Conservation (phyloP, 2,113 vertebrate genomes). For the Aix galericulata region DNA sequence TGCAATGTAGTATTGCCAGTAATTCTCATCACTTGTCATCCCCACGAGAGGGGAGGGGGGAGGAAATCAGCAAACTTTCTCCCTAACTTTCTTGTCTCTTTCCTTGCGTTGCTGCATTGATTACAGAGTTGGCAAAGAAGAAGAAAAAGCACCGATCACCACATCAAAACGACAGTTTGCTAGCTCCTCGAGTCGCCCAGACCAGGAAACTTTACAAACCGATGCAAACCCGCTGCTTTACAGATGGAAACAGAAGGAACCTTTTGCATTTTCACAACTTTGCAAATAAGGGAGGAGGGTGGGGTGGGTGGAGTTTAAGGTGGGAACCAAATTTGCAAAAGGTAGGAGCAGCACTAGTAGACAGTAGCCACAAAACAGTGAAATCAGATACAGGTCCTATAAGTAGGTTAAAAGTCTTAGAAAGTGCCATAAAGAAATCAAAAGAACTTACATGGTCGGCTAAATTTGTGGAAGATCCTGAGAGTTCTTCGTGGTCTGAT, state of each 20-base stretch:
- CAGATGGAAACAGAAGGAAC: conserved; percentile 6
- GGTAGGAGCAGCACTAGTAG: not conserved
- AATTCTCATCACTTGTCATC: conserved; percentile 75
- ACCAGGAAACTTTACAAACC: conserved; percentile 64
- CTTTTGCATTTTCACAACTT: not conserved
- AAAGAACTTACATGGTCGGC: conserved; percentile 96
- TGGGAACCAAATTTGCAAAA: not conserved
- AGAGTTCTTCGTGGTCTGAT: conserved; percentile 98
- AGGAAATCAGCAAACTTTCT: conserved; percentile 50
- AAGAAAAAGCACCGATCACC: conserved; percentile 30
- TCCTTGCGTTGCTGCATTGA: conserved; percentile 28
- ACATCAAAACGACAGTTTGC: conserved; percentile 48
- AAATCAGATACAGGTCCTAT: not conserved
- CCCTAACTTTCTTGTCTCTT: conserved; percentile 56
- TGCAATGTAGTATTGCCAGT: conserved; percentile 71
- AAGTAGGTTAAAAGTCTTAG: not conserved
- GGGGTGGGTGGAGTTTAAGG: not conserved
- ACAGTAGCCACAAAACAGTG: not conserved
- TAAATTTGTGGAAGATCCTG: conserved; percentile 98
- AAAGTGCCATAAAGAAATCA: not conserved
- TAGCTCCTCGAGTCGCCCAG: conserved; percentile 30
- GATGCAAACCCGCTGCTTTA: not conserved
- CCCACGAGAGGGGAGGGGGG: conserved; percentile 31
- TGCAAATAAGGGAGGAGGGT: not conserved
- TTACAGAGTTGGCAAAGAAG: conserved; percentile 53